Evolutionary conservation across 2,113 vertebrate species (phyloP).

Genomic region (Chauna torquata): DNA sequence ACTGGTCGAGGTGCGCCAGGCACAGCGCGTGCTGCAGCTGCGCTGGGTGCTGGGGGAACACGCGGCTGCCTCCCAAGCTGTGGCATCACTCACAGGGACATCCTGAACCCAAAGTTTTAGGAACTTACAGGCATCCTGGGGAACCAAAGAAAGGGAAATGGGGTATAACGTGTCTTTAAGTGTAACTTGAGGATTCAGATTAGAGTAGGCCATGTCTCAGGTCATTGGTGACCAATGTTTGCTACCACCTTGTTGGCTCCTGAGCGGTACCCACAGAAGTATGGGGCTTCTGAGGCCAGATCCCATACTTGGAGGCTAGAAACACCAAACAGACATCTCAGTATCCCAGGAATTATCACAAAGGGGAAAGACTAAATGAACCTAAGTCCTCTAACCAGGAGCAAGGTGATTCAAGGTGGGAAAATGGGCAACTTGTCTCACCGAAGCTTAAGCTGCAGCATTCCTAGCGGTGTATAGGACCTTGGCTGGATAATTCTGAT

Average conservation of each 20-base stretch:
- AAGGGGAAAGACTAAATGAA: not conserved
- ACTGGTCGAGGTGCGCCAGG: not conserved
- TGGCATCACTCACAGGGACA: not conserved
- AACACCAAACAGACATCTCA: not conserved
- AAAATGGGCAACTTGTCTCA: not conserved
- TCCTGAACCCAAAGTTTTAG: not conserved
- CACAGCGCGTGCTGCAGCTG: not conserved
- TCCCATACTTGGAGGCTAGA: not conserved
- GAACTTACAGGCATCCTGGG: not conserved
- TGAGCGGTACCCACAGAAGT: fast-evolving
- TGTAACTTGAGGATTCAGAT: not conserved
- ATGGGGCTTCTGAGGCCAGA: not conserved
- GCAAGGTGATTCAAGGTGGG: not conserved
- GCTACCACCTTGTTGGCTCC: not conserved
- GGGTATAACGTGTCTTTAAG: not conserved
- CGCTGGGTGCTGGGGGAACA: not conserved
- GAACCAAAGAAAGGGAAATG: not conserved
- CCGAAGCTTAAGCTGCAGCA: not conserved
- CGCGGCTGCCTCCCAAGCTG: not conserved
- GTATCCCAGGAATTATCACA: not conserved
- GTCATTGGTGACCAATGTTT: not conserved
- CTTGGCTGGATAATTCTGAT: not conserved
- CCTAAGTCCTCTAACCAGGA: not conserved
- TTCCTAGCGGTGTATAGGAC: fast-evolving
- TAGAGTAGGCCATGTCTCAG: not conserved